These are phyloP conservation scores for Gastracanthus pulcherrimus DNA, from an alignment of 2,888 invertebrate genomes.

Conservation along the genomic window DNA sequence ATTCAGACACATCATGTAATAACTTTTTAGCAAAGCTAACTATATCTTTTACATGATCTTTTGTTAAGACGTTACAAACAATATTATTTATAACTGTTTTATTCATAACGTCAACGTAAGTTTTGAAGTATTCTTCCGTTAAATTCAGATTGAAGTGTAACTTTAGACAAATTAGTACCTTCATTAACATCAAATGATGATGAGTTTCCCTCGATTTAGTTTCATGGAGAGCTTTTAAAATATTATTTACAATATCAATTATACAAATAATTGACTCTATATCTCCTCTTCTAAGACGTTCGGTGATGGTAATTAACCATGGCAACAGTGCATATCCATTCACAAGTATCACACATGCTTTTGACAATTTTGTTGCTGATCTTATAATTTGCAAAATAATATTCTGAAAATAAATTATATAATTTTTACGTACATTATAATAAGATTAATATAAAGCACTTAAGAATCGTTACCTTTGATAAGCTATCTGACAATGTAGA, in stretches of 20 bases:
- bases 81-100: slow-evolving; percentile 63
- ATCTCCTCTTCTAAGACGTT: slow-evolving; percentile 61
- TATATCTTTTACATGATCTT: slow-evolving; percentile 65
- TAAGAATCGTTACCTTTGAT: slow-evolving; percentile 78
- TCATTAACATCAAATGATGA: slow-evolving; percentile 63
- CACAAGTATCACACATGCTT: slow-evolving; percentile 83
- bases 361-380: slow-evolving; percentile 82
- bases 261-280: slow-evolving; percentile 62
- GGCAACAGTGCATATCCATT: slow-evolving; percentile 85
- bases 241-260: slow-evolving; percentile 67
- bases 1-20: slow-evolving; percentile 69
- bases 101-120: slow-evolving; percentile 61
- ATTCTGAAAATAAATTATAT: slow-evolving; percentile 69
- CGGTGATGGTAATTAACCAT: slow-evolving; percentile 81
- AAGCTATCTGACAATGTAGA: slow-evolving; percentile 82
- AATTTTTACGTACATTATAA: neutral
- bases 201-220: slow-evolving; percentile 59
- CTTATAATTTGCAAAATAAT: slow-evolving; percentile 84
- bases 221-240: slow-evolving; percentile 59
- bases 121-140: slow-evolving; percentile 52
- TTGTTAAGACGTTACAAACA: slow-evolving; percentile 62
- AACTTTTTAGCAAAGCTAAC: slow-evolving; percentile 60
- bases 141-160: slow-evolving; percentile 60
- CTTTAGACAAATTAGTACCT: slow-evolving; percentile 61
- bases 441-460: neutral